Percentiles rank a stretch among this genome's conserved stretches.
These are phyloP conservation scores for Macaria notata DNA, from an alignment of 2,888 invertebrate species.

Conservation along the genomic window DNA sequence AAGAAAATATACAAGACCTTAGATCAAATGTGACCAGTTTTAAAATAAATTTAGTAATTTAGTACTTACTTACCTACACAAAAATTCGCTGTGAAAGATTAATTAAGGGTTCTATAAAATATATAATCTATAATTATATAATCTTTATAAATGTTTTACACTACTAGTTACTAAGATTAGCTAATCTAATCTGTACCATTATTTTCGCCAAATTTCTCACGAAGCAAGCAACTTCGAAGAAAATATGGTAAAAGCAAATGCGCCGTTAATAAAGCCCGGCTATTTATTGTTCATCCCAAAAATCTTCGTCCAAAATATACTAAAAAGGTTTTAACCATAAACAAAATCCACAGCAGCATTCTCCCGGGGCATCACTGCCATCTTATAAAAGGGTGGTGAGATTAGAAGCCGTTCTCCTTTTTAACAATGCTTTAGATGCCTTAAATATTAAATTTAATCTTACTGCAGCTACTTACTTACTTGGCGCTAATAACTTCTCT, in stretches of 20 bases:
- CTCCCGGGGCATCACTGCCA: slow-evolving; percentile 43
- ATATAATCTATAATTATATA: too few species aligned
- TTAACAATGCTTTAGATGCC: slow-evolving; percentile 36
- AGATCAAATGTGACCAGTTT: too few species aligned
- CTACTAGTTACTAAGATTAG: too few species aligned
- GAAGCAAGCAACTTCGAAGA: slow-evolving; percentile 4
- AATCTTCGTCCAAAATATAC: slow-evolving; percentile 33
- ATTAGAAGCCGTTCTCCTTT: slow-evolving; percentile 44
- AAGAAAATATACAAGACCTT: too few species aligned
- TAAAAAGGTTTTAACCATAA: slow-evolving; percentile 46
- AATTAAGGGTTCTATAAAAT: too few species aligned
- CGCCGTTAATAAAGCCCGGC: slow-evolving; percentile 35
- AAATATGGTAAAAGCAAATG: slow-evolving; percentile 32
- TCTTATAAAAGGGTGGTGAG: slow-evolving; percentile 44
- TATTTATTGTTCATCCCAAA: slow-evolving; percentile 42
- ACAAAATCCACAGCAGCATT: slow-evolving; percentile 42
- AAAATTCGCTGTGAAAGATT: too few species aligned
- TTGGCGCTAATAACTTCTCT: slow-evolving; percentile 24
- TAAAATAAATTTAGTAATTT: too few species aligned
- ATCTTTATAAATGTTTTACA: too few species aligned
- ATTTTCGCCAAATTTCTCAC: slow-evolving; percentile 14
- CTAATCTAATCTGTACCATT: too few species aligned
- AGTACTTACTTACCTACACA: too few species aligned
- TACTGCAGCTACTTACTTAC: slow-evolving; percentile 23
- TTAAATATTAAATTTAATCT: slow-evolving; percentile 35